Conservation (phyloP, 2,113 vertebrate genomes). For the Oxyura jamaicensis region DNA sequence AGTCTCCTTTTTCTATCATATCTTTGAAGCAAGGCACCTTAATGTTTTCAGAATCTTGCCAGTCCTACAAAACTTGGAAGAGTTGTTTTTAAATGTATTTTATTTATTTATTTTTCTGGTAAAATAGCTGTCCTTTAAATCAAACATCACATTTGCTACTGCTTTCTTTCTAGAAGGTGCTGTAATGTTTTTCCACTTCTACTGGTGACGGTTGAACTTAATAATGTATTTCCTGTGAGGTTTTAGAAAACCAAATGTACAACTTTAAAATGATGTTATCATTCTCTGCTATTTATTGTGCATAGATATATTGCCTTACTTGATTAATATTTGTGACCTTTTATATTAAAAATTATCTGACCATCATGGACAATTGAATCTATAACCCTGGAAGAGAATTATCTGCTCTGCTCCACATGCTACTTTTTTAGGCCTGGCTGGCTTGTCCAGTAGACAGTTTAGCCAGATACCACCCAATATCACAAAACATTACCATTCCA, state of each 20-base stretch:
- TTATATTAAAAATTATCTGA: not conserved
- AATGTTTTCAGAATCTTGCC: not conserved
- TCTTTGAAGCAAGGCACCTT: not conserved
- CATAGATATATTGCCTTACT: not conserved
- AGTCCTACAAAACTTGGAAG: not conserved
- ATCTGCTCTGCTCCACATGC: not conserved
- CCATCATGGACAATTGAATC: not conserved
- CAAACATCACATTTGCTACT: not conserved
- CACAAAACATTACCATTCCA: not conserved
- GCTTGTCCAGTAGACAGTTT: not conserved
- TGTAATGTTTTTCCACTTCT: not conserved
- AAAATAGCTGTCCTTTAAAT: not conserved
- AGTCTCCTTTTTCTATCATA: not conserved
- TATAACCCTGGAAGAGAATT: not conserved
- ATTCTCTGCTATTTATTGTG: not conserved
- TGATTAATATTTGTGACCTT: not conserved
- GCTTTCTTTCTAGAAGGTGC: not conserved
- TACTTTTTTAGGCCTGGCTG: not conserved
- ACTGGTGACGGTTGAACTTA: not conserved
- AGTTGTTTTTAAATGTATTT: not conserved
- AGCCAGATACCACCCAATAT: not conserved
- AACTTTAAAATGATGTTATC: not conserved
- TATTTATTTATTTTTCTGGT: not conserved
- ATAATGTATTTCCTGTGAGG: not conserved
- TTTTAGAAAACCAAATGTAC: not conserved